Evolutionary conservation across 2,797 vertebrate genomes (phyloP).

Genomic region (Bovichtus diacanthus): DNA sequence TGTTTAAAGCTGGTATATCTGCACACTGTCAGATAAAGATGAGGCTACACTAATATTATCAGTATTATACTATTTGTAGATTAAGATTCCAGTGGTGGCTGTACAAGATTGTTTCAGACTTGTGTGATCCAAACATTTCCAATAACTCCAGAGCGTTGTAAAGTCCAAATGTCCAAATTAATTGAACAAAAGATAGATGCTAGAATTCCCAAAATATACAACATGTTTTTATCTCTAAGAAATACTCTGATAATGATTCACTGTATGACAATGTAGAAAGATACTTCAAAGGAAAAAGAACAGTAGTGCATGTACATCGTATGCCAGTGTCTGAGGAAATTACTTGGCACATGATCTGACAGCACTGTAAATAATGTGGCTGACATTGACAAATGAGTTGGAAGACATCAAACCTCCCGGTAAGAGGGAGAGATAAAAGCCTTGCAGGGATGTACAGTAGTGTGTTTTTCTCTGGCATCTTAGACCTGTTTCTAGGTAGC

Average conservation of each 20-base stretch:
- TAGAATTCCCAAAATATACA: too few relatives aligned
- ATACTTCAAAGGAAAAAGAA: not conserved
- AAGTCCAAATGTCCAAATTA: not conserved
- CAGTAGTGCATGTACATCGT: not conserved
- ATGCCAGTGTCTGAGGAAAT: conserved; percentile 6
- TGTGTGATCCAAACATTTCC: too few relatives aligned
- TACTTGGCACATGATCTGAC: conserved; percentile 7
- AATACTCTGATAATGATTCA: not conserved
- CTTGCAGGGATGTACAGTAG: not conserved
- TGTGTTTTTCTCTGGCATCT: not conserved
- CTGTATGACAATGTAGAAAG: not conserved
- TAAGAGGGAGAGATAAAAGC: not conserved
- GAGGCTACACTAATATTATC: too few relatives aligned
- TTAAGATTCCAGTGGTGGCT: too few relatives aligned
- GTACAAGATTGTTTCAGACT: too few relatives aligned
- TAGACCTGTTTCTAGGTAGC: not conserved
- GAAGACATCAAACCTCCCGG: conserved; percentile 11
- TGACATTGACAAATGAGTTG: conserved; percentile 8
- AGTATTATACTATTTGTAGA: too few relatives aligned
- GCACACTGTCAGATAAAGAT: too few relatives aligned
- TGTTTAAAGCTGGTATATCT: too few relatives aligned
- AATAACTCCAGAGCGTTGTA: too few relatives aligned
- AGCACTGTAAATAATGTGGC: conserved; percentile 2
- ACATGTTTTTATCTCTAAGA: too few relatives aligned
- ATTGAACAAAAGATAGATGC: too few relatives aligned